A percentile compares a stretch with the other conserved stretches of the same genome.
Evolutionary conservation across 2,888 invertebrate species (phyloP).

Genomic region (Pelosia muscerda): DNA sequence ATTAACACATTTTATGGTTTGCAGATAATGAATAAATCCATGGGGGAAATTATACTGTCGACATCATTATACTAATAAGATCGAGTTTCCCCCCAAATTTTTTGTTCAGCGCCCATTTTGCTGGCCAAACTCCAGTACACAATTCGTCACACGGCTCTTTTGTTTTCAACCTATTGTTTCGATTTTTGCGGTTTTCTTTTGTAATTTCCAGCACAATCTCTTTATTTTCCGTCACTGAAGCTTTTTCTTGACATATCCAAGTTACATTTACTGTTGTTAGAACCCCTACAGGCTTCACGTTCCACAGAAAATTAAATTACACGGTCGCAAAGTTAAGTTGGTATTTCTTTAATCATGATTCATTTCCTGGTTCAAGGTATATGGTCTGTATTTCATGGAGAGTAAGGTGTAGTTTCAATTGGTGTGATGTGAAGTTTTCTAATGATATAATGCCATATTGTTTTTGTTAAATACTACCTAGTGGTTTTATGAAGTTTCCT

Average conservation of each 20-base stretch:
- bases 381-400: slow-evolving; percentile 42
- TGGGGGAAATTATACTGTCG: slow-evolving; percentile 30
- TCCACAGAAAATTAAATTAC: slow-evolving; percentile 41
- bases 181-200: slow-evolving; percentile 72
- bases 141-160: slow-evolving; percentile 62
- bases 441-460: slow-evolving; percentile 59
- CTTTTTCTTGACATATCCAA: slow-evolving; percentile 58
- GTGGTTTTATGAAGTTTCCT: slow-evolving; percentile 55
- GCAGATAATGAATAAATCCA: slow-evolving; percentile 25
- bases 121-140: slow-evolving; percentile 48
- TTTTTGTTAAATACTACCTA: slow-evolving; percentile 60
- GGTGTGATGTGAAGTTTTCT: slow-evolving; percentile 32
- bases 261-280: slow-evolving; percentile 43
- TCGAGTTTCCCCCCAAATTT: slow-evolving; percentile 33
- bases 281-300: slow-evolving; percentile 15
- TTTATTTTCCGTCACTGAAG: slow-evolving; percentile 64
- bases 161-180: slow-evolving; percentile 69
- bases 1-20: slow-evolving; percentile 29
- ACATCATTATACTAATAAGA: slow-evolving; percentile 44
- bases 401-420: slow-evolving; percentile 43
- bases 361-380: slow-evolving; percentile 44
- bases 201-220: slow-evolving; percentile 66
- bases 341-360: slow-evolving; percentile 56
- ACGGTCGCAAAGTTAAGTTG: slow-evolving; percentile 39
- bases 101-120: slow-evolving; percentile 40